phyloP scores from a whole-genome alignment of 1,140 invertebrate genomes.

The Cherax quadricarinatus region DNA sequence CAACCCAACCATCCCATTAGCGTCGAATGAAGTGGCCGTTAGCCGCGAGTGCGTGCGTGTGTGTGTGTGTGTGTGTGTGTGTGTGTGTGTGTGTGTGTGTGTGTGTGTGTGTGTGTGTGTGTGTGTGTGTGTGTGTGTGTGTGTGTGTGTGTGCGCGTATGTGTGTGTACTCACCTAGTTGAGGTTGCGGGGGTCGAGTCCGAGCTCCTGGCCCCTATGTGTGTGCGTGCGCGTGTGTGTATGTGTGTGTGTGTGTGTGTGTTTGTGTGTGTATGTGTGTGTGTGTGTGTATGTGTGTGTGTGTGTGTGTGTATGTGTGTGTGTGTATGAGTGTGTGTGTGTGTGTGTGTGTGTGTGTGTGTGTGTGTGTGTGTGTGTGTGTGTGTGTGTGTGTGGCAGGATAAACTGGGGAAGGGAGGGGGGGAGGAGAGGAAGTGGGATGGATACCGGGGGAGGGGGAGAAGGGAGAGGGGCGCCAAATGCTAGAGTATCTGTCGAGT shows the following conservation, averaged over 20 bases:
- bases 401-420: no score
- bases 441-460: no score
- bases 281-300: background rate
- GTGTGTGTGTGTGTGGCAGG: background rate
- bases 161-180: background rate
- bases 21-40: background rate
- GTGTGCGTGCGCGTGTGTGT: no score
- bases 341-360: slow-evolving; percentile 3
- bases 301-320: background rate
- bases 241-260: no score
- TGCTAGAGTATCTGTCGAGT: no score
- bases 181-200: no score
- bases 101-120: slow-evolving; percentile 3
- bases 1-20: background rate
- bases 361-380: background rate
- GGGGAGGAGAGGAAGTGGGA: no score
- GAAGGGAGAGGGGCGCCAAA: no score
- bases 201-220: no score
- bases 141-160: background rate
- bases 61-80: slow-evolving; percentile 3
- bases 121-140: slow-evolving; percentile 3
- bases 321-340: background rate
- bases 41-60: background rate
- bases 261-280: background rate
- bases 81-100: slow-evolving; percentile 3